Evolutionary conservation across 2,888 invertebrate species (phyloP), one percentile per base, ranked within the genome.

Genomic region (Acanthoscelides obtectus): DNA sequence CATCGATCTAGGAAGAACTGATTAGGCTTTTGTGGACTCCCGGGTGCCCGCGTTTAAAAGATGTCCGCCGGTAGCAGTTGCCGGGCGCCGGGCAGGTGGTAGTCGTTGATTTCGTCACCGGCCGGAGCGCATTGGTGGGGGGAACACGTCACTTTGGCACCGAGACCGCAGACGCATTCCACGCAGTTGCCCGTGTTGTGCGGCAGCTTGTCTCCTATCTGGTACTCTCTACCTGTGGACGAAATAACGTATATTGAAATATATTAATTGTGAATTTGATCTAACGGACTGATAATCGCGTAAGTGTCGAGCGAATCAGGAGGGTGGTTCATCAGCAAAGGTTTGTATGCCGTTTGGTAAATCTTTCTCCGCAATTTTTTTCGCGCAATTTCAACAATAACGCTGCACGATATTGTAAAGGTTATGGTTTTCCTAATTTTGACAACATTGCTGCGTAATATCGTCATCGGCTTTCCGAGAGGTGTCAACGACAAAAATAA

Each of bases 161-260:
- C 90, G 74, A 87, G 85, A 75, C 88, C 90, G 83, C 92, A 92
- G 81, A 89, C 88, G 83, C 92, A 92, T 82, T 91, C 91, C 77
- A 91, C 87, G 83, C 92, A 92, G 83, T 91, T 91, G 78, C 91
- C 92, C 70, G 91, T 91, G 79, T 90, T 89, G 82, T 91, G 90
- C 12, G 91, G 91, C 77, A 92, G 85, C 75, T 88, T 86, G 80
- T 91, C 90, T 64, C 91, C 92, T 76, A 90, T 87, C 80, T 88
- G 87, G 83, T 92, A 92, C 78, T 88, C 86, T 74, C 87, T 87
- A 74, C 91, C 91, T 91, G 86, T 17, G 12, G 45, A 45, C 1
- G 12, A 45, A 45, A 12, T 4, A 45, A 45, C 17, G 3, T 12
- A 45, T 45, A 64, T 84, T 21, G 72, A 72, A 66, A 21, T 1